Percentiles rank a stretch among this genome's conserved stretches.
phyloP scores from a whole-genome alignment of 2,888 invertebrate genomes.

The Chrysolina haemoptera region DNA sequence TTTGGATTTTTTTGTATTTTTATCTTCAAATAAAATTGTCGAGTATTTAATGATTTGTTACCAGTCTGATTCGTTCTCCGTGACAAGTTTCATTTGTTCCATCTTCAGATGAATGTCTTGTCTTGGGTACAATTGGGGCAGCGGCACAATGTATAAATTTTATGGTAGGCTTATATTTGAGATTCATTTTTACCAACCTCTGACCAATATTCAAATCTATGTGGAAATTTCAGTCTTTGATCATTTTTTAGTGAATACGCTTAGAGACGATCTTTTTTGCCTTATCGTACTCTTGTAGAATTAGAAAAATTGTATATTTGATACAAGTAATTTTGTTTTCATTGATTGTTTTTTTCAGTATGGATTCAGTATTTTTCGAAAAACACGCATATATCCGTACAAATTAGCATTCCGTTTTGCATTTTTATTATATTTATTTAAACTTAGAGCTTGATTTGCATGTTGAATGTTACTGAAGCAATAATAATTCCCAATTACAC shows the following conservation, averaged over 20 bases:
- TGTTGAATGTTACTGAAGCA: slow-evolving; percentile 37
- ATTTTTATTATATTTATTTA: slow-evolving; percentile 50
- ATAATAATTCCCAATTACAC: slow-evolving; percentile 38
- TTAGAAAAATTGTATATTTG: slow-evolving; percentile 53
- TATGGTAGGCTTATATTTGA: slow-evolving; percentile 33
- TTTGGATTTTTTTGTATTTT: slow-evolving; percentile 51
- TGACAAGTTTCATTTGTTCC: slow-evolving; percentile 13
- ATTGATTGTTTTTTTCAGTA: slow-evolving; percentile 46
- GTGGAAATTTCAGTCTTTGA: slow-evolving; percentile 32
- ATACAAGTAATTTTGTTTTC: slow-evolving; percentile 44
- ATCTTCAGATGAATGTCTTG: slow-evolving; percentile 13
- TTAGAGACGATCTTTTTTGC: slow-evolving; percentile 50
- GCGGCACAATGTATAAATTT: slow-evolving; percentile 37
- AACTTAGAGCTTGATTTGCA: slow-evolving; percentile 45
- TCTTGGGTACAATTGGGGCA: slow-evolving; percentile 26
- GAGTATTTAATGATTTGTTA: slow-evolving; percentile 49
- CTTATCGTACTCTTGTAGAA: slow-evolving; percentile 49
- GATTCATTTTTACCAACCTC: slow-evolving; percentile 37
- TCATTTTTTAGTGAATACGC: slow-evolving; percentile 47
- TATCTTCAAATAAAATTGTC: slow-evolving; percentile 50
- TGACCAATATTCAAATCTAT: slow-evolving; percentile 40
- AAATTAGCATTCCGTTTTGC: slow-evolving; percentile 61
- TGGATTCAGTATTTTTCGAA: slow-evolving; percentile 53
- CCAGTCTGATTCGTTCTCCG: slow-evolving; percentile 40
- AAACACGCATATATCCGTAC: slow-evolving; percentile 59